A percentile compares a stretch with the other conserved stretches of the same genome.
phyloP scores from a whole-genome alignment of 2,888 invertebrate genomes.

The Ctenicera cuprea region DNA sequence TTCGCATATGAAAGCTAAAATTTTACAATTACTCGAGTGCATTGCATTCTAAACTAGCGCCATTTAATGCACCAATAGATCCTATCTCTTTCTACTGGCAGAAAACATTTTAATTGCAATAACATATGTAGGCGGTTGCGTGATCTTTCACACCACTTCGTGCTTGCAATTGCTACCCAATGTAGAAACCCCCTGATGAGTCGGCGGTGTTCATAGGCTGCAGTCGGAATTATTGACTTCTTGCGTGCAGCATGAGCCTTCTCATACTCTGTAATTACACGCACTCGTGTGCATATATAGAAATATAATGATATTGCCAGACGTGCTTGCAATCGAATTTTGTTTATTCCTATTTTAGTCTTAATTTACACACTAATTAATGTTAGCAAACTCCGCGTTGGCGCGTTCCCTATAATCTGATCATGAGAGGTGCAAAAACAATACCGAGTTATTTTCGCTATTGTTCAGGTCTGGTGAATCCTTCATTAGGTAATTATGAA shows the following conservation, averaged over 20 bases:
- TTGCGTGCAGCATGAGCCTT: conserved; percentile 60
- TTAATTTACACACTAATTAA: conserved; percentile 4
- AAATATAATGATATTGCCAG: conserved; percentile 56
- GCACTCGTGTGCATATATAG: conserved; percentile 57
- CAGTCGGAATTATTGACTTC: conserved; percentile 62
- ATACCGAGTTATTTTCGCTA: neutral
- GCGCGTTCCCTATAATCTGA: no score
- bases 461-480: no score
- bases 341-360: conserved; percentile 16
- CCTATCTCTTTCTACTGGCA: conserved; percentile 7
- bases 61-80: neutral
- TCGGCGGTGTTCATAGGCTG: conserved; percentile 58
- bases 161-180: conserved; percentile 49
- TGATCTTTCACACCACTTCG: conserved; percentile 49
- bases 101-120: conserved; percentile 32
- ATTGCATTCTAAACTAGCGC: no score
- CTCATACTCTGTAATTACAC: conserved; percentile 60
- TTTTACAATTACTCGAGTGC: no score
- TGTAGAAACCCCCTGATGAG: conserved; percentile 56
- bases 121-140: conserved; percentile 46
- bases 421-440: neutral
- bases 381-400: conserved; percentile 42
- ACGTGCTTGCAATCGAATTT: conserved; percentile 48
- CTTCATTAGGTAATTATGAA: no score
- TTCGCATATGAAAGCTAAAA: no score